Percentiles rank a stretch among this genome's conserved stretches.
Conservation (phyloP, 2,888 invertebrate genomes). For the Pristionchus exspectatus region DNA sequence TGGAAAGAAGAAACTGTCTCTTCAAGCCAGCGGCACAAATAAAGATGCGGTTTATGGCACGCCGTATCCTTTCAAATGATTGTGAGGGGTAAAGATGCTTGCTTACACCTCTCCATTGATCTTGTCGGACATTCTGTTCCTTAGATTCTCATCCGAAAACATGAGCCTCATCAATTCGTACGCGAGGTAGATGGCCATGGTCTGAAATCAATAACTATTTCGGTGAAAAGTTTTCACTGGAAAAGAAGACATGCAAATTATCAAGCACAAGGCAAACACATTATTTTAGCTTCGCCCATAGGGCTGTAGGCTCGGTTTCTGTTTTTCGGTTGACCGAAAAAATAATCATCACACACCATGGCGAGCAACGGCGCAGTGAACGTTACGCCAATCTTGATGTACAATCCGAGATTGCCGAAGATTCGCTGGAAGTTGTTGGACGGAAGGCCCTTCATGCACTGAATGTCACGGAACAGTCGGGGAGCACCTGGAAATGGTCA, state of each 20-base stretch:
- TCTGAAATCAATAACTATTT: neutral
- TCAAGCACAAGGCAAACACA: too few relatives aligned
- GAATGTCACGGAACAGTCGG: slow-evolving; percentile 37
- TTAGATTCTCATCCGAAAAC: neutral
- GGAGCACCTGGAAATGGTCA: neutral
- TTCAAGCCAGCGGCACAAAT: too few relatives aligned
- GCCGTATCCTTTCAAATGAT: neutral
- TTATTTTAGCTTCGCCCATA: too few relatives aligned
- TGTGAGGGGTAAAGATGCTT: neutral
- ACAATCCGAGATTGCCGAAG: neutral
- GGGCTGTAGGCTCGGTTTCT: too few relatives aligned
- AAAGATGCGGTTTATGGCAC: too few relatives aligned
- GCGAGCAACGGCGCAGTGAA: slow-evolving; percentile 30
- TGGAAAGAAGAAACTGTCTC: too few relatives aligned
- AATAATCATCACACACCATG: neutral
- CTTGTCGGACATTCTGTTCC: neutral
- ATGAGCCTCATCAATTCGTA: neutral
- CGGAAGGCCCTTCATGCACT: slow-evolving; percentile 30
- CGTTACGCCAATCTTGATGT: neutral
- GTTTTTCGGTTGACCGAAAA: too few relatives aligned
- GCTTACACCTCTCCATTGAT: neutral
- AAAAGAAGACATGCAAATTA: too few relatives aligned
- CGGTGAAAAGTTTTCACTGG: neutral
- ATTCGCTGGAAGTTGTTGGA: neutral
- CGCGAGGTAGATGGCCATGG: neutral